Evolutionary conservation across 2,797 vertebrate species (phyloP).

Genomic region (Pseudochirops corinnae): DNA sequence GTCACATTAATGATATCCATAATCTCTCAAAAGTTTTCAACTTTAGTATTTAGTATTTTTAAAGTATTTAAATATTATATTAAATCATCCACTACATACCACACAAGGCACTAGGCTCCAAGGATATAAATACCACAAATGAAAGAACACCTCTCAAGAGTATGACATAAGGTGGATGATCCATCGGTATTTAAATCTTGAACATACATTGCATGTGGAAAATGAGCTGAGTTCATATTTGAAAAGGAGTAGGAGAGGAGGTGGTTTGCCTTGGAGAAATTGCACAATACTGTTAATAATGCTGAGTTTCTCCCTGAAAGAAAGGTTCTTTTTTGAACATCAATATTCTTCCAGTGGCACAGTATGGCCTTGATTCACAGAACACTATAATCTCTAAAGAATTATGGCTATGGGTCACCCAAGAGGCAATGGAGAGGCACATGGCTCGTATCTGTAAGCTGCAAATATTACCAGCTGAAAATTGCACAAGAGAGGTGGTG

Average conservation of each 20-base stretch:
- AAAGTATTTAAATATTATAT: neutral
- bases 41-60: neutral
- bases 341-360: neutral
- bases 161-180: neutral
- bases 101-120: neutral
- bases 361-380: neutral
- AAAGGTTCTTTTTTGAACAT: neutral
- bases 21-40: neutral
- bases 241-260: neutral
- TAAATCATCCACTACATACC: neutral
- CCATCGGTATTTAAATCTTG: neutral
- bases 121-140: neutral
- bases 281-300: neutral
- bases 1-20: neutral
- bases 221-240: neutral
- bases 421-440: neutral
- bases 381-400: constrained; percentile 2
- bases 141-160: neutral
- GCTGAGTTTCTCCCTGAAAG: neutral
- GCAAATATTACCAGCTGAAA: neutral
- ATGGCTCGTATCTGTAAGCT: neutral
- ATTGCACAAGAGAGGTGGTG: neutral
- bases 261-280: neutral
- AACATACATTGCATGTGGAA: neutral
- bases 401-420: neutral